Conservation (phyloP, 2,113 vertebrate genomes). For the Cynoglossus semilaevis region DNA sequence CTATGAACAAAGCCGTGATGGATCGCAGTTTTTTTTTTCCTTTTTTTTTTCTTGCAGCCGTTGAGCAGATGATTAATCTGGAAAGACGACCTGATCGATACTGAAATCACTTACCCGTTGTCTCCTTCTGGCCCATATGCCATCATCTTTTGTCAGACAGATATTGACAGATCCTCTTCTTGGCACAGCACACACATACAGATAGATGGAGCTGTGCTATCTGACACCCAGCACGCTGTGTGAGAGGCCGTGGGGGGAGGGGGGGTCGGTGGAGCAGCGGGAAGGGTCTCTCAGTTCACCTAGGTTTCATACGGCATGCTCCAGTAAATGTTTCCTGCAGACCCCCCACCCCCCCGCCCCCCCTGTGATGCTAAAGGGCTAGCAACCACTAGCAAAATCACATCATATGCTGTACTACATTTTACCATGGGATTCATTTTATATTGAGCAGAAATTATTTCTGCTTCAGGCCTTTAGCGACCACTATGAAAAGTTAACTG, state of each 20-base stretch:
- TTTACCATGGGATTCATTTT: no score
- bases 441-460: no score
- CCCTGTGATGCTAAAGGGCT: no score
- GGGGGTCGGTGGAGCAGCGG: background rate
- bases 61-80: background rate
- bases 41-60: background rate
- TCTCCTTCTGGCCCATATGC: background rate
- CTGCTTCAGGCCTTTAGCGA: no score
- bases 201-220: constrained; percentile 5
- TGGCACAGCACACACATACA: background rate
- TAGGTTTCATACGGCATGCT: no score
- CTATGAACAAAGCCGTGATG: no score
- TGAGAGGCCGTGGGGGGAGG: background rate
- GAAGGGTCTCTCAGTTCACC: constrained; percentile 25
- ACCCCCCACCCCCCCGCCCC: no score
- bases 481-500: no score
- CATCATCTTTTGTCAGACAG: constrained; percentile 12
- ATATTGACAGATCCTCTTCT: constrained; percentile 29
- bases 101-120: constrained; percentile 20
- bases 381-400: no score
- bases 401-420: no score
- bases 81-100: constrained; percentile 26
- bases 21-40: no score
- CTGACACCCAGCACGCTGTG: constrained; percentile 6
- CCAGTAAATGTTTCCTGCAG: no score